Percentiles rank a stretch among this genome's conserved stretches.
phyloP scores from a whole-genome alignment of 1,140 invertebrate species.

The Globodera rostochiensis region DNA sequence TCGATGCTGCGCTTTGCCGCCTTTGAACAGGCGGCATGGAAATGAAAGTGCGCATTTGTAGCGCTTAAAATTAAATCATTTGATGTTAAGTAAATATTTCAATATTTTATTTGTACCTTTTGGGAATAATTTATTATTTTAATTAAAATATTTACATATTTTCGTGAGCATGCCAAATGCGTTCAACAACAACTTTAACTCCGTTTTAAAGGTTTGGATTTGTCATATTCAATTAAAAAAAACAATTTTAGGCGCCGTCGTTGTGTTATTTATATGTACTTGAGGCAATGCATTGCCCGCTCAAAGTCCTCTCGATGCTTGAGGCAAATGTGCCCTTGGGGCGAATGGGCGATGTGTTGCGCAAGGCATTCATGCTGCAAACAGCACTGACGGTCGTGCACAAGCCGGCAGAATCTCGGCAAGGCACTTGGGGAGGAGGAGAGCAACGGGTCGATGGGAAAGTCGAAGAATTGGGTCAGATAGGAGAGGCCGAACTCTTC shows the following conservation, averaged over 20 bases:
- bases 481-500: constrained; percentile 39
- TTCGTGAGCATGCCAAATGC: too few species aligned
- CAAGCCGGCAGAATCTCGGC: constrained; percentile 37
- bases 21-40: constrained; percentile 41
- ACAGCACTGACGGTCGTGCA: constrained; percentile 25
- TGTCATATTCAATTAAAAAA: too few species aligned
- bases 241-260: too few species aligned
- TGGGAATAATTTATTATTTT: too few species aligned
- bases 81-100: constrained; percentile 14
- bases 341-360: constrained; percentile 19
- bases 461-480: constrained; percentile 44
- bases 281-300: constrained; percentile 37
- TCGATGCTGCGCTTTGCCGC: constrained; percentile 36
- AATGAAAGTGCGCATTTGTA: constrained; percentile 39
- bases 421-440: constrained; percentile 36
- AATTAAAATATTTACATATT: too few species aligned
- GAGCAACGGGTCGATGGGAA: constrained; percentile 43
- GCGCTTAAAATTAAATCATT: constrained; percentile 34
- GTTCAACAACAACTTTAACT: too few species aligned
- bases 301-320: constrained; percentile 40
- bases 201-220: too few species aligned
- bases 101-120: too few species aligned
- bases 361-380: constrained; percentile 34
- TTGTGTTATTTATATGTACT: constrained; percentile 35
- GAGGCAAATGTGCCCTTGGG: constrained; percentile 44